Conservation (phyloP, 2,888 invertebrate species). For the Luperina nickerlii region DNA sequence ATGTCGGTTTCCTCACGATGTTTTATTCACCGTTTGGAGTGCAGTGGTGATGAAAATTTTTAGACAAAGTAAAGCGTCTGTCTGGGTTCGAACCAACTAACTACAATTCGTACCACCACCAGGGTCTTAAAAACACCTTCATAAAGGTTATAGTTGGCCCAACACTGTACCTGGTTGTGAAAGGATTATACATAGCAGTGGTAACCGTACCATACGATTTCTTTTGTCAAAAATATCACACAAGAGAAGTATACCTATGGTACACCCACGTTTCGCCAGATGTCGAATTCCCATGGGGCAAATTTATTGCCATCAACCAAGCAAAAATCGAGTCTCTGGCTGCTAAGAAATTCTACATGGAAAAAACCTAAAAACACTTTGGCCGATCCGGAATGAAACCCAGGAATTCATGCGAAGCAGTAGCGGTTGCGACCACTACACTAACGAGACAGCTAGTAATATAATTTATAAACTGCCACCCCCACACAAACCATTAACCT, state of each 20-base stretch:
- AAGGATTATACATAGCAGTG: too few species aligned
- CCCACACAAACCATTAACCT: conserved; percentile 10
- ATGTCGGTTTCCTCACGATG: too few species aligned
- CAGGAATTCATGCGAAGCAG: background rate
- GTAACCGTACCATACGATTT: background rate
- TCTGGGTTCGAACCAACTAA: too few species aligned
- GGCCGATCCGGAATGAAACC: background rate
- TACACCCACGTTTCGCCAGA: background rate
- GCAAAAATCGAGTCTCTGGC: too few species aligned
- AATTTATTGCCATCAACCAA: background rate
- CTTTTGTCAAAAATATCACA: background rate
- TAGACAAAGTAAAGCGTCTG: too few species aligned
- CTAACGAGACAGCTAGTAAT: background rate
- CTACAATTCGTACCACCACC: too few species aligned
- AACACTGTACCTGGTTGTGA: too few species aligned
- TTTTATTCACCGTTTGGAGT: too few species aligned
- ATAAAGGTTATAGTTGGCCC: too few species aligned
- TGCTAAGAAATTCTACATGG: background rate
- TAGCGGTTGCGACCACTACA: background rate
- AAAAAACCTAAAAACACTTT: background rate
- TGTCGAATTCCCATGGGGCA: background rate
- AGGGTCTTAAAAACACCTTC: too few species aligned
- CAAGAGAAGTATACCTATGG: background rate
- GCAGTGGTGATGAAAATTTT: too few species aligned
- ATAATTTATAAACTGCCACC: background rate